Evolutionary conservation across 2,888 invertebrate genomes (phyloP), one percentile per base, ranked within the genome.

Genomic region (Zaprionus obscuricornis): DNA sequence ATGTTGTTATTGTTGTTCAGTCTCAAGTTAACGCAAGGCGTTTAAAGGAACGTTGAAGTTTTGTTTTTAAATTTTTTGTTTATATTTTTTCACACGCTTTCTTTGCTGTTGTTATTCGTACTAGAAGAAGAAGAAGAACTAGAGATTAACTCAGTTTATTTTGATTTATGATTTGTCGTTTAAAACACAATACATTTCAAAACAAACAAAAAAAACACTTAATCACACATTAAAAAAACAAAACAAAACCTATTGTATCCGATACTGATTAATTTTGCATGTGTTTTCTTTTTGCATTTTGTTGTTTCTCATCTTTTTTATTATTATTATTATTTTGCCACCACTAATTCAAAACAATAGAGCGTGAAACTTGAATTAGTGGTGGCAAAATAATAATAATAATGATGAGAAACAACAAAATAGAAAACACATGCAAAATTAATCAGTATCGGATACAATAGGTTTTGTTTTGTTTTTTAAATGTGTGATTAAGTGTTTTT

Each of bases 271-370:
- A 46, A 55, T 55, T 29, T 24, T 14, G 13, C 27, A 13, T 31
- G 13, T 46, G 39, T 58, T 52, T 51, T 36, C 2, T 22, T 16
- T 63, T n/a, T n/a, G n/a, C n/a, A n/a, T n/a, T n/a, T n/a, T n/a
- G n/a, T n/a, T n/a, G n/a, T n/a, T n/a, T n/a, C n/a, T n/a, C n/a
- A n/a, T n/a, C n/a, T 39, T 46, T 20, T 34, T 29, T 17, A 34
- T 39, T 40, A 26, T 37, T 46, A 7, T 33, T 17, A 26, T 40
- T 55, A 43, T 45, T 47, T 58, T 54, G 54, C 33, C 74, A 74
- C 51, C 74, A 60, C 56, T 57, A 49, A 72, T 54, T 54, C 67
- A 66, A 66, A 72, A 73, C 73, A 73, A 69, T 47, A 67, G 52
- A 67, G 52, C 42, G 36, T 47, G 59, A 54, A 71, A 74, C 64